Base-by-base conservation (phyloP, 2,888 invertebrate genomes). In the Eupithecia abbreviata region DNA sequence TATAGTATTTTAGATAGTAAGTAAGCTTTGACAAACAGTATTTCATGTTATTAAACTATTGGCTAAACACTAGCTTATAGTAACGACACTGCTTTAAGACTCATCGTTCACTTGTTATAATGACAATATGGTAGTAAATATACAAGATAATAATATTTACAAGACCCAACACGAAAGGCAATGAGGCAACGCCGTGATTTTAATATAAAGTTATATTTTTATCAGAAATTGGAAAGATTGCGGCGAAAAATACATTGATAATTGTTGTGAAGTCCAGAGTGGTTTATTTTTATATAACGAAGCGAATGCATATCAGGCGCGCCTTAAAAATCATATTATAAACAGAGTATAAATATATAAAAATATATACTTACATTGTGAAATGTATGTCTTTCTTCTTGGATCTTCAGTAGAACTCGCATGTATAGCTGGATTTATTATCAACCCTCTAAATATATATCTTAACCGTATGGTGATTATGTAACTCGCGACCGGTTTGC, bases 231-330 rank as follows among this genome's bases (percentile, higher is more conserved):
- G 13, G 69, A 69, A 41, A 42, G 62, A 75, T 68, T 67, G 41
- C 68, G 45, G 75, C 71, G 73, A 75, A 73, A 74, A 78, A 71
- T 65, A 74, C 67, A 51, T 71, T 77, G 77, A 75, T 77, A 18
- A 42, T 42, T 58, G 93, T 94, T 93, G 87, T 85, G 75, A 84
- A 85, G 90, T 91, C 85, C 85, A 93, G 87, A 94, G 89, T 86
- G 83, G 89, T 93, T 93, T 95, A 95, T 95, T 95, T 95, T 95
- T 95, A 89, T 94, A 94, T 62, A 91, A 90, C 62, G 84, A 85
- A 85, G 88, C 88, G 91, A 91, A 89, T 91, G 90, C 95, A 95
- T 95, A 94, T 95, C 95, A 94, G 84, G 88, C 81, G 86, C 90
- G 95, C 94, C 93, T 94, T 95, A 92, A 89, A 82, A 87, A 84